Conservation (phyloP, 2,113 vertebrate genomes). For the Tragelaphus buxtoni region DNA sequence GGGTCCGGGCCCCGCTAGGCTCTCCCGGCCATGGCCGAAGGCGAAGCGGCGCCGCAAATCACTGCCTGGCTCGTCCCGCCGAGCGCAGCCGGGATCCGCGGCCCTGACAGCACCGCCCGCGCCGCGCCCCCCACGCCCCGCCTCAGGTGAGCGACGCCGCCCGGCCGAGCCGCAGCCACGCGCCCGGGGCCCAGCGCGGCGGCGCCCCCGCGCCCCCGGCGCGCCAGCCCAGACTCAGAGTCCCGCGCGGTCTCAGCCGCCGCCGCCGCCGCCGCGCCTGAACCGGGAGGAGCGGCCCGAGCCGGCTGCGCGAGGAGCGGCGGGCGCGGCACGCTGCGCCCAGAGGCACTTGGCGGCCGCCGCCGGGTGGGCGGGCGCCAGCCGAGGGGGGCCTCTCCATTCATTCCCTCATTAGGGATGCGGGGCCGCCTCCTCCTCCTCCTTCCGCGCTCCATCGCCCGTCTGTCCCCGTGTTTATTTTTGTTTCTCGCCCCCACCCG, state of each 20-base stretch:
- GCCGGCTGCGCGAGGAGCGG: slow-evolving; percentile 41
- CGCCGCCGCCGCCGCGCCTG: neutral
- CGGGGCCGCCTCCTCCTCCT: slow-evolving; percentile 48
- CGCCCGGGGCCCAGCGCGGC: slow-evolving; percentile 24
- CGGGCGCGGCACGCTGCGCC: slow-evolving; percentile 55
- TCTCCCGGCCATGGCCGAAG: neutral
- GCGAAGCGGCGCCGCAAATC: neutral
- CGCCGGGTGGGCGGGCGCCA: slow-evolving; percentile 65
- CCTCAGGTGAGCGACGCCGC: slow-evolving; percentile 43
- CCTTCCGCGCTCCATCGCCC: neutral
- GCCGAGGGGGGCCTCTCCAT: slow-evolving; percentile 57
- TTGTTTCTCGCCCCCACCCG: slow-evolving; percentile 10
- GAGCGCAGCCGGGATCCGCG: slow-evolving; percentile 5
- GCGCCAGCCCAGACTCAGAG: neutral
- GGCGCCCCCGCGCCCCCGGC: neutral
- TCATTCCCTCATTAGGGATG: slow-evolving; percentile 69
- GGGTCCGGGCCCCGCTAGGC: neutral
- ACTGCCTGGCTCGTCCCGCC: neutral
- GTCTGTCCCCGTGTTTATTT: neutral
- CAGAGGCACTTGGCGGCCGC: slow-evolving; percentile 53
- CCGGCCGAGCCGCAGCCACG: slow-evolving; percentile 49
- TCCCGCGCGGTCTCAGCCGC: neutral
- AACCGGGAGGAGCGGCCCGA: slow-evolving; percentile 31
- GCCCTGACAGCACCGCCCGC: slow-evolving; percentile 31
- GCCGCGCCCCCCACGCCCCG: slow-evolving; percentile 31